Evolutionary conservation across 2,797 vertebrate species (phyloP).

Genomic region (Rhabdophis nuchalis): DNA sequence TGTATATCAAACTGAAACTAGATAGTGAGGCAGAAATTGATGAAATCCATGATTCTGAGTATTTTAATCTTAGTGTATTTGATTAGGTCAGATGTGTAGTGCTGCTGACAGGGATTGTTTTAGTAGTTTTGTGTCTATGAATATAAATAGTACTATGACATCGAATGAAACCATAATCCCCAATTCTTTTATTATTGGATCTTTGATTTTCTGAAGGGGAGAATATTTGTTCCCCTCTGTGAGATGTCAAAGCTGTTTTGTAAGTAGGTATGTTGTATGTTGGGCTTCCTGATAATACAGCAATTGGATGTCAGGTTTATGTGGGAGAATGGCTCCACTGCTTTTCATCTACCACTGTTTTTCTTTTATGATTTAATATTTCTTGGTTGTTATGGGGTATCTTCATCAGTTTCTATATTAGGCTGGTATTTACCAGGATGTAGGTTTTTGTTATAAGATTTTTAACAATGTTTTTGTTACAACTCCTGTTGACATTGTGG

Average conservation of each 20-base stretch:
- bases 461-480: neutral
- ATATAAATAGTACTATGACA: neutral
- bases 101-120: neutral
- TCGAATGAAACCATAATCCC: neutral
- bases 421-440: neutral
- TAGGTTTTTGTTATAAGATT: neutral
- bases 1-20: neutral
- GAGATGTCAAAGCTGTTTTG: neutral
- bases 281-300: neutral
- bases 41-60: neutral
- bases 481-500: neutral
- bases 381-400: neutral
- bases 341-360: neutral
- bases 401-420: neutral
- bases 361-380: neutral
- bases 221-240: neutral
- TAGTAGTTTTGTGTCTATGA: neutral
- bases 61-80: neutral
- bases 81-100: neutral
- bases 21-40: neutral
- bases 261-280: neutral
- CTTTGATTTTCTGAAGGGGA: neutral
- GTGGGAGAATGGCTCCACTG: neutral
- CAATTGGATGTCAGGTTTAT: neutral
- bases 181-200: neutral